Base-by-base conservation (phyloP, 2,113 vertebrate genomes). In the Clarias batrachus region DNA sequence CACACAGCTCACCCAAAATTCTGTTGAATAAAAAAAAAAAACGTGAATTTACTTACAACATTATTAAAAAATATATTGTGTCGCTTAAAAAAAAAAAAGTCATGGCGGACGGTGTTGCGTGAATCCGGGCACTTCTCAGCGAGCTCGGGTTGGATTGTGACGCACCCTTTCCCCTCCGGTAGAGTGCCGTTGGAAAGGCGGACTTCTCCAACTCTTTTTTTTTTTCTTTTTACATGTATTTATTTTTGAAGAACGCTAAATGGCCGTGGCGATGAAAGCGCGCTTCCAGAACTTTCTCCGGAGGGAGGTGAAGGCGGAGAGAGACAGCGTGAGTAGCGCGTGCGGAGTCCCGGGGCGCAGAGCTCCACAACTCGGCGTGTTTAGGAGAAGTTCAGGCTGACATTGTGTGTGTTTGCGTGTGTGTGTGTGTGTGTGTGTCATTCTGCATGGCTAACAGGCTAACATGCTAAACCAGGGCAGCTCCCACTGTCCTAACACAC, bases 201-300 rank as follows among this genome's bases (percentile, higher is more conserved):
- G 81, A 68, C 71, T 66, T 56, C 1, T 87, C 81, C 86, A 76
- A 81, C 87, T 85, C 41, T 83, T 86, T 21, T 48, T 83, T 48
- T 70, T 77, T 21, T 68, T 83, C 59, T 79, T 80, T 30, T 57
- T 56, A 59, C 54, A 73, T 76, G 62, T 89, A 83, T 88, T 82
- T 79, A 57, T 76, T 84, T 88, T 87, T 33, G n/a, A 73, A 30
- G 57, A 59, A 16, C 13, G 52, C 79, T 84, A 57, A 77, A 84
- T 86, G 86, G 86, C 85, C 70, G 87, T 85, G 83, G 90, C 87
- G 59, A 93, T 93, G 92, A 93, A 92, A 90, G 90, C 92, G 60
- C 88, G 92, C 54, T 92, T 93, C 68, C 92, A 92, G 68, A 92
- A 89, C 65, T 84, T 92, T 19, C 85, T 92, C 21, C 89, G 92